These are phyloP conservation scores for Tetramorium simillimum DNA, from an alignment of 1,140 invertebrate genomes.

Conservation along the genomic window DNA sequence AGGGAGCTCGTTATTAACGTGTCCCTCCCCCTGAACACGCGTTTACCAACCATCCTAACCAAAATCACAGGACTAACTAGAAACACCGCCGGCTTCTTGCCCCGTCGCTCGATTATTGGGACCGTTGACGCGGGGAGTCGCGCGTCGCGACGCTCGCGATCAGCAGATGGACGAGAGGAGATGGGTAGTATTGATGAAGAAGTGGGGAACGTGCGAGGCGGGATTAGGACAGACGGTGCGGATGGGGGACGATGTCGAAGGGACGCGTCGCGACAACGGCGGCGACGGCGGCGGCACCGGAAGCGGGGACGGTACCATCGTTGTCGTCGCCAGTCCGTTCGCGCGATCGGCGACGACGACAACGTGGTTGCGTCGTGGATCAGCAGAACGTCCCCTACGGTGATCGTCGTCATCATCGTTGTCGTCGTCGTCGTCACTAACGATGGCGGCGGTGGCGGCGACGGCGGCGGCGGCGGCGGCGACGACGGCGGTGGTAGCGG, in stretches of 20 bases:
- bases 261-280: conserved; percentile 34
- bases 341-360: conserved; percentile 29
- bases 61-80: conserved; percentile 86
- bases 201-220: background rate
- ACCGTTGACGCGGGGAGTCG: conserved; percentile 45
- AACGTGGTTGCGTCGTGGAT: background rate
- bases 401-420: conserved; percentile 16
- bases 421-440: background rate
- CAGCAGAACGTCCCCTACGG: background rate
- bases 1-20: conserved; percentile 84
- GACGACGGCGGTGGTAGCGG: background rate
- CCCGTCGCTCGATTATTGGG: conserved; percentile 67
- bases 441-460: too few species aligned
- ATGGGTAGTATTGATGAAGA: conserved; percentile 30
- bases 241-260: conserved; percentile 17
- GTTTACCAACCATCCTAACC: conserved; percentile 82
- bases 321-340: conserved; percentile 20
- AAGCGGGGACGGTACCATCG: conserved; percentile 44
- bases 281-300: conserved; percentile 25
- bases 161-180: conserved; percentile 54
- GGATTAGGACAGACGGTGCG: background rate
- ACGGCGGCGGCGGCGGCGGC: background rate
- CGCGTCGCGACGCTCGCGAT: conserved; percentile 34
- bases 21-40: conserved; percentile 82
- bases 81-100: conserved; percentile 79